Percentiles rank a stretch among this genome's conserved stretches.
Evolutionary conservation across 2,888 invertebrate species (phyloP).

Genomic region (Ennomos quercinarius): DNA sequence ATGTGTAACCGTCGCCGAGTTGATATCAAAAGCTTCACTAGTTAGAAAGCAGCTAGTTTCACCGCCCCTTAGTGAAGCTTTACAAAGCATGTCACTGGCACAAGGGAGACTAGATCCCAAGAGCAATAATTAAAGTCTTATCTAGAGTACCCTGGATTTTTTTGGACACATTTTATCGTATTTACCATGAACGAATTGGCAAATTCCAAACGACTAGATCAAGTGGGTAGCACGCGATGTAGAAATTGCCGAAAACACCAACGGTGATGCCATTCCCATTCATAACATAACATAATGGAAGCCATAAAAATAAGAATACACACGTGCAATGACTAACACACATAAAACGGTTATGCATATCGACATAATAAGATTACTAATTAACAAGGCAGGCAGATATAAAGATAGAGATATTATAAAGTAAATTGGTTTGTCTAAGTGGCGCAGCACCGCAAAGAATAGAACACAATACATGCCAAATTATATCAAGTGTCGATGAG

Average conservation of each 20-base stretch:
- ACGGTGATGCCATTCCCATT: slow-evolving; percentile 34
- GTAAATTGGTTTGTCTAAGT: slow-evolving; percentile 6
- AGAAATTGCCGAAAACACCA: slow-evolving; percentile 15
- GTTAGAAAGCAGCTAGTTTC: slow-evolving; percentile 25
- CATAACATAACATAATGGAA: slow-evolving; percentile 39
- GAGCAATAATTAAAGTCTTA: not conserved
- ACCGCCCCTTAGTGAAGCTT: slow-evolving; percentile 6
- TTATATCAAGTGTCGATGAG: slow-evolving; percentile 50
- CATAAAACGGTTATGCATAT: slow-evolving; percentile 40
- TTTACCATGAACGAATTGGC: not conserved
- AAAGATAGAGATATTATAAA: not conserved
- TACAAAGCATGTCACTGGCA: slow-evolving; percentile 12
- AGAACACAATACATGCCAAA: slow-evolving; percentile 65
- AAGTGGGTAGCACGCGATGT: not conserved
- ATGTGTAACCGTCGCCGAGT: slow-evolving; percentile 3
- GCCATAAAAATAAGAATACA: slow-evolving; percentile 57
- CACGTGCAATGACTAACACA: slow-evolving; percentile 55
- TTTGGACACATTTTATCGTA: no score
- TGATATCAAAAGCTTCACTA: slow-evolving; percentile 24
- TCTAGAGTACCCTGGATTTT: not conserved
- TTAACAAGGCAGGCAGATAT: slow-evolving; percentile 28
- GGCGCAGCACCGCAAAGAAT: slow-evolving; percentile 63
- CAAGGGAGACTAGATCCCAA: slow-evolving; percentile 11
- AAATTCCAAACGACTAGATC: not conserved
- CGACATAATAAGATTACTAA: slow-evolving; percentile 12